Base-by-base conservation (phyloP, 2,888 invertebrate species). In the Micoletzkya japonica region DNA sequence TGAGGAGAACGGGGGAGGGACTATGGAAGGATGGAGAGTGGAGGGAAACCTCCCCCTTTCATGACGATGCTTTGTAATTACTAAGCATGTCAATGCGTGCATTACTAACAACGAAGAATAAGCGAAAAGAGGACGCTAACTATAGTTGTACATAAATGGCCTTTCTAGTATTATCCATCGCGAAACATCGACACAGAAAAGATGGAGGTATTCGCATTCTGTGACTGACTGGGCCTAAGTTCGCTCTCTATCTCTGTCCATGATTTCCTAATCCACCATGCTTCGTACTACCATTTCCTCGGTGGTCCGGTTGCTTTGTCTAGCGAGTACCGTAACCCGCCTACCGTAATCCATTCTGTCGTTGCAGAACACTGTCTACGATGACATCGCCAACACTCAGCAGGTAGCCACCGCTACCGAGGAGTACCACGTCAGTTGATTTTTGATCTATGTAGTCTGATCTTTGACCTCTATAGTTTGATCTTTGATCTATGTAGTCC, bases 341-440 rank as follows among this genome's bases (percentile, higher is more conserved):
- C 44, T 44, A 20, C 10, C 10, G 10, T 44, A 59, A 59, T 37
- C 39, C 26, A 37, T 17, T 34, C 10, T 37, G 6, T 17, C 20
- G 2, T 57, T 67, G 24, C 68, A 68, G 68, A 68, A 68, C 68
- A 68, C 57, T 32, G 68, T 68, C 68, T 68, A 68, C 68, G 68
- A 68, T n/a, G 68, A 68, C 28, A 58, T 68, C 44, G 68, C 58
- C 24, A 66, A 56, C 37, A 49, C 57, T 49, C 57, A 57, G n/a
- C 44, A 39, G 57, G 49, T 17, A n/a, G 28, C 69, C 72, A 68
- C 66, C 56, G 17, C 66, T 57, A 17, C 70, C 70, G 56, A 58
- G 68, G 68, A 66, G 54, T 66, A 66, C 64, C 50, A 50, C 36
- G 64, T 66, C 52, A 36, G 54, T 1, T 44, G n/a, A n/a, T n/a